Conservation (phyloP, 30 jellyfish, hydroid and myxozoan species). For the Turritopsis dohrnii region DNA sequence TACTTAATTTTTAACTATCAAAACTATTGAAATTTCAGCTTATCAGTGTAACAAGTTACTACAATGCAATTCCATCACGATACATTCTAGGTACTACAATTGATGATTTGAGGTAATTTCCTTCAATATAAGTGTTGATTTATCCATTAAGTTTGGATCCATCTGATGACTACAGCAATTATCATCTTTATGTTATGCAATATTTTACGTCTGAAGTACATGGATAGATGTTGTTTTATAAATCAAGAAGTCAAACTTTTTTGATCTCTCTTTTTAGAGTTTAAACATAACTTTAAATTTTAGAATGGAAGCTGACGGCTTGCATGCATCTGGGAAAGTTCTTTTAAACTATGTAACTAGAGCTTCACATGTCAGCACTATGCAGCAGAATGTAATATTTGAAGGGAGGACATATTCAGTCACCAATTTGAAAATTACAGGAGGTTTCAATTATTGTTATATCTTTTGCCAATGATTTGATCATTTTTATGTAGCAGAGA, state of each 20-base stretch:
- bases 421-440: not conserved
- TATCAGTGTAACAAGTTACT: not conserved
- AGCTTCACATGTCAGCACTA: not conserved
- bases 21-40: not conserved
- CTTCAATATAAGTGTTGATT: no score
- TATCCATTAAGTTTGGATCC: no score
- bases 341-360: not conserved
- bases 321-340: not conserved
- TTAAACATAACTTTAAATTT: not conserved
- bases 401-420: not conserved
- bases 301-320: not conserved
- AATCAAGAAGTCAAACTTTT: no score
- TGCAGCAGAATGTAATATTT: not conserved
- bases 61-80: not conserved
- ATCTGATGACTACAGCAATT: no score
- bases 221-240: no score
- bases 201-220: no score
- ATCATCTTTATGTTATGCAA: no score
- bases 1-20: not conserved
- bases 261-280: no score
- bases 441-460: no score
- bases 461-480: no score
- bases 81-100: not conserved
- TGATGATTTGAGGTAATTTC: not conserved
- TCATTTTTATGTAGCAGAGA: no score